A percentile compares a stretch with the other conserved stretches of the same genome.
Conservation (phyloP, 2,888 invertebrate species). For the Tanypteryx hageni region DNA sequence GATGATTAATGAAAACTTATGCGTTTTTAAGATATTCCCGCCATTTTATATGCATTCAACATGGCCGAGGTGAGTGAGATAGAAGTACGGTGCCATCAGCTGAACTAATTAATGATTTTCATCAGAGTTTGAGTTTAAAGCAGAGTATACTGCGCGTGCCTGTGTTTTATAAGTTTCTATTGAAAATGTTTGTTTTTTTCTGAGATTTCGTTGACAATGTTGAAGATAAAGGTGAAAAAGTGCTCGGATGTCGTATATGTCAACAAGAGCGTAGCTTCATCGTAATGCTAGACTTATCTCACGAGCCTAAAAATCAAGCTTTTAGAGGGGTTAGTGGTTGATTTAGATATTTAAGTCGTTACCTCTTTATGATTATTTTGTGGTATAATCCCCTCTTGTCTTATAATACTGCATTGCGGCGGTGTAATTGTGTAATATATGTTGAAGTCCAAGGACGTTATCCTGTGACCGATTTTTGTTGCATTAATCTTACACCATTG, state of each 20-base stretch:
- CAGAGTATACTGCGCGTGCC: neutral
- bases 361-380: neutral
- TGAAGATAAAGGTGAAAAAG: constrained; percentile 4
- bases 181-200: neutral
- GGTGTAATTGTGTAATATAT: constrained; percentile 61
- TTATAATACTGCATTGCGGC: constrained; percentile 61
- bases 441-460: constrained; percentile 64
- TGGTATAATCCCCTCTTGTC: constrained; percentile 26
- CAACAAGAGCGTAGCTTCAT: constrained; percentile 60
- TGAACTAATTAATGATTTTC: constrained; percentile 60
- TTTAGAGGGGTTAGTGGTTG: constrained; percentile 5
- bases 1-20: neutral
- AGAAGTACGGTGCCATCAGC: constrained; percentile 33
- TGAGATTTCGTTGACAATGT: neutral
- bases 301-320: neutral
- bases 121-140: neutral
- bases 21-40: constrained; percentile 56
- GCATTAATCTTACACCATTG: neutral
- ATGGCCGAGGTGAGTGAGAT: constrained; percentile 65
- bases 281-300: constrained; percentile 48
- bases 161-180: constrained; percentile 25
- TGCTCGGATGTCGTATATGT: constrained; percentile 53
- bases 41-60: constrained; percentile 65
- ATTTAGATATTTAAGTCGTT: constrained; percentile 12
- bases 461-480: constrained; percentile 36